Evolutionary conservation across 2,888 invertebrate genomes (phyloP).

Genomic region (Hyposoter didymator): DNA sequence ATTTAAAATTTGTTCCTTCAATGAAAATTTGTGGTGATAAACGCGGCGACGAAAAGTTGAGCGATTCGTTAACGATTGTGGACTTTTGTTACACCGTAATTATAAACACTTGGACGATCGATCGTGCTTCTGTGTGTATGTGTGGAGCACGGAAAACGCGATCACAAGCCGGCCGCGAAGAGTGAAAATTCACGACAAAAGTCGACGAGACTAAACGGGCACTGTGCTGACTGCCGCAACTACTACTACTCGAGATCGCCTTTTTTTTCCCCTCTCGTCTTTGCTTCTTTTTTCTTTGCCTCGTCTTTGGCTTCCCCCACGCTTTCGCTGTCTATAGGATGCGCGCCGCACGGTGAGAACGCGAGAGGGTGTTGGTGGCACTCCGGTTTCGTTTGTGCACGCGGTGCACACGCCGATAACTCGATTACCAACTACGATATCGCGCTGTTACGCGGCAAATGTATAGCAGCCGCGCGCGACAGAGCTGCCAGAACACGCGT

Average conservation of each 20-base stretch:
- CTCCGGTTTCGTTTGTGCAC: background rate
- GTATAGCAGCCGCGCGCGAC: constrained; percentile 31
- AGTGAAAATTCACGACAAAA: constrained; percentile 63
- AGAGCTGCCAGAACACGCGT: background rate
- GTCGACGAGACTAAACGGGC: constrained; percentile 51
- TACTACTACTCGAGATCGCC: constrained; percentile 33
- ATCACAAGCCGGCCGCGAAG: constrained; percentile 28
- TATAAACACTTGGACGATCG: background rate
- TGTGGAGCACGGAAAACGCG: background rate
- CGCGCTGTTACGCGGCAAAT: constrained; percentile 63
- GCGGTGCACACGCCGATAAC: constrained; percentile 62
- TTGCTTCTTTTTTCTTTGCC: constrained; percentile 36
- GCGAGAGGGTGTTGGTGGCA: constrained; percentile 37
- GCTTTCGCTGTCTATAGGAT: background rate
- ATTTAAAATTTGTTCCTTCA: background rate
- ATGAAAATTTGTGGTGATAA: background rate
- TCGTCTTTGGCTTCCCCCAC: constrained; percentile 35
- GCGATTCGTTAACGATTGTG: background rate
- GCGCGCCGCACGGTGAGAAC: constrained; percentile 24
- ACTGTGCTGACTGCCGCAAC: constrained; percentile 49
- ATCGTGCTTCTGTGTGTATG: background rate
- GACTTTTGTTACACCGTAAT: background rate
- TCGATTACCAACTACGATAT: constrained; percentile 61
- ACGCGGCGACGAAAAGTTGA: background rate
- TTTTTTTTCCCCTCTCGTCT: constrained; percentile 26